phyloP scores from a whole-genome alignment of 1,140 invertebrate species.

The Propsilocerus akamusi region DNA sequence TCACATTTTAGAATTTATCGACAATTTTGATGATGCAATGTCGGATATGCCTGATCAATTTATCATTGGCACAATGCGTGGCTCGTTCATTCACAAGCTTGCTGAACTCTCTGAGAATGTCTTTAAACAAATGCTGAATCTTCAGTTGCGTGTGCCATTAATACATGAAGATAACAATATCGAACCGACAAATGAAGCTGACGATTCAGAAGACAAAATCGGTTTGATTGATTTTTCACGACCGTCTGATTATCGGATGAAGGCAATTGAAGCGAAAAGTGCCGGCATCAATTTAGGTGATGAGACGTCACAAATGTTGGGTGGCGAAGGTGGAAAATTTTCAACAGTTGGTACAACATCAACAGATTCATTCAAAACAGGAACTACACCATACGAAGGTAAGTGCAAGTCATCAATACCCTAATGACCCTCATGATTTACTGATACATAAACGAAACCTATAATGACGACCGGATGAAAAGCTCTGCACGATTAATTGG shows the following conservation, averaged over 20 bases:
- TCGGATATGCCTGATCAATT: conserved; percentile 41
- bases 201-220: conserved; percentile 6
- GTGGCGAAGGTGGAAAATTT: not conserved
- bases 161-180: conserved; percentile 4
- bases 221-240: conserved; percentile 22
- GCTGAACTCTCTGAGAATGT: conserved; percentile 10
- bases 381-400: not conserved
- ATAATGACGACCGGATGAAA: not conserved
- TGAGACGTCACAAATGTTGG: conserved; percentile 10
- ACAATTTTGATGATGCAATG: conserved; percentile 27
- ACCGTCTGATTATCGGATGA: conserved; percentile 25
- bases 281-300: conserved; percentile 7
- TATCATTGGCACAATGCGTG: conserved; percentile 34
- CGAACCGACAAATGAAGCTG: not conserved
- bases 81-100: conserved; percentile 31
- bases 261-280: conserved; percentile 23
- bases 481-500: not conserved
- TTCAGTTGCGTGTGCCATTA: conserved; percentile 24
- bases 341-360: conserved; percentile 11
- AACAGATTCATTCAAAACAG: conserved; percentile 7
- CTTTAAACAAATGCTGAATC: conserved; percentile 14
- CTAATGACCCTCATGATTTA: not conserved
- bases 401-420: not conserved
- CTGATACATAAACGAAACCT: not conserved
- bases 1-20: conserved; percentile 15